A percentile compares a stretch with the other conserved stretches of the same genome.
phyloP scores from a whole-genome alignment of 2,113 vertebrate species.

The Stigmatopora nigra region DNA sequence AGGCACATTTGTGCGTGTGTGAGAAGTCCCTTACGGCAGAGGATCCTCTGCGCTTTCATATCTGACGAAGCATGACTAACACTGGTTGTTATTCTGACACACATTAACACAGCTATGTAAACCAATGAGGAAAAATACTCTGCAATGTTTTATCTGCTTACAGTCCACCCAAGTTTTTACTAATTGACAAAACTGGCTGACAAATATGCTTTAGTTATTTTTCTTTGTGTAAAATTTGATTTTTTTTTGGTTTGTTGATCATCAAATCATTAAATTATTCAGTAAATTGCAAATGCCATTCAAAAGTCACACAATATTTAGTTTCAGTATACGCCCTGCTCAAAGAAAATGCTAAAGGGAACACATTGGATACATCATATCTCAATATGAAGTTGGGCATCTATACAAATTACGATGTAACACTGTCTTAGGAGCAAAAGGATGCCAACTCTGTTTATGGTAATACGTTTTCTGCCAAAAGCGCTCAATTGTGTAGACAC shows the following conservation, averaged over 20 bases:
- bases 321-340: background rate
- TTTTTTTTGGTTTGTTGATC: conserved; percentile 18
- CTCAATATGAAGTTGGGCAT: too few relatives aligned
- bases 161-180: conserved; percentile 49
- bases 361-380: too few relatives aligned
- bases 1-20: conserved; percentile 40
- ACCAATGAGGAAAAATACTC: conserved; percentile 29
- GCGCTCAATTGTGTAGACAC: too few relatives aligned
- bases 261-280: conserved; percentile 26
- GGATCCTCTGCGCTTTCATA: conserved; percentile 65
- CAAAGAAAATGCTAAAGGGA: background rate
- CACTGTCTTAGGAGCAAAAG: too few relatives aligned
- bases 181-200: conserved; percentile 43
- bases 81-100: conserved; percentile 34
- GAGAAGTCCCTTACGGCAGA: conserved; percentile 57
- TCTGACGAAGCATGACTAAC: conserved; percentile 62
- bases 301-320: conserved; percentile 24
- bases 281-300: conserved; percentile 17
- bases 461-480: too few relatives aligned
- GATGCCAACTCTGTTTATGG: too few relatives aligned
- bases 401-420: too few relatives aligned
- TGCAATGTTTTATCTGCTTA: conserved; percentile 53
- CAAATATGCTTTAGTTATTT: conserved; percentile 34
- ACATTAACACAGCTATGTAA: conserved; percentile 16
- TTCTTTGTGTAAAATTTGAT: conserved; percentile 5